Conservation (phyloP, 2,797 vertebrate genomes). For the Emys orbicularis region DNA sequence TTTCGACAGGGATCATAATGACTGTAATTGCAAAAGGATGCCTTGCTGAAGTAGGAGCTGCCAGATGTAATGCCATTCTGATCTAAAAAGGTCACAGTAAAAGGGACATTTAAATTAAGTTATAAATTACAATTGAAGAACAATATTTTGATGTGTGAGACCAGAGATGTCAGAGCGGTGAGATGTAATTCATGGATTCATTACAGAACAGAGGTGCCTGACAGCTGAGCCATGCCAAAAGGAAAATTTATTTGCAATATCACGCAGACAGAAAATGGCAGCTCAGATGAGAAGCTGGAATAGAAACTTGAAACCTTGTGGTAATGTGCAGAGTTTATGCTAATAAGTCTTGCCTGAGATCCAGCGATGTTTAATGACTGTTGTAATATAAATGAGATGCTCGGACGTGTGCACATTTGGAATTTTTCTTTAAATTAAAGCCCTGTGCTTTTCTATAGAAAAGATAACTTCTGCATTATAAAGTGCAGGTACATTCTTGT, state of each 20-base stretch:
- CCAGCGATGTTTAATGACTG: conserved; percentile 31
- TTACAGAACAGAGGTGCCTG: conserved; percentile 83
- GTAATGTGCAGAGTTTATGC: conserved; percentile 59
- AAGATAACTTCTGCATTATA: background rate
- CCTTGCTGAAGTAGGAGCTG: conserved; percentile 69
- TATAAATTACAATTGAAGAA: conserved; percentile 88
- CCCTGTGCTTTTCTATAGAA: background rate
- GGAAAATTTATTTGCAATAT: conserved; percentile 83
- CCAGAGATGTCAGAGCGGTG: conserved; percentile 82
- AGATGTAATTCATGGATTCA: conserved; percentile 87
- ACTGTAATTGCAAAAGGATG: conserved; percentile 76
- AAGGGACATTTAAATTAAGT: conserved; percentile 85
- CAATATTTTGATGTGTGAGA: conserved; percentile 87
- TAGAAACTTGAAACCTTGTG: conserved; percentile 44
- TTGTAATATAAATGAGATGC: conserved; percentile 7
- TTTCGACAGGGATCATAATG: conserved; percentile 59
- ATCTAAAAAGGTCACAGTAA: conserved; percentile 82
- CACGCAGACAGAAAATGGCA: conserved; percentile 79
- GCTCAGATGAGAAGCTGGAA: conserved; percentile 66
- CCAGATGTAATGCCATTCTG: conserved; percentile 76
- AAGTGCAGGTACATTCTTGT: background rate
- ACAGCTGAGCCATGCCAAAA: conserved; percentile 85
- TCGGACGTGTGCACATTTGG: background rate
- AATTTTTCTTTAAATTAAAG: conserved; percentile 34
- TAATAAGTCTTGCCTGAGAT: conserved; percentile 50